These are phyloP conservation scores for Schlechtendalia chinensis DNA, from an alignment of 1,140 invertebrate genomes.

Conservation along the genomic window DNA sequence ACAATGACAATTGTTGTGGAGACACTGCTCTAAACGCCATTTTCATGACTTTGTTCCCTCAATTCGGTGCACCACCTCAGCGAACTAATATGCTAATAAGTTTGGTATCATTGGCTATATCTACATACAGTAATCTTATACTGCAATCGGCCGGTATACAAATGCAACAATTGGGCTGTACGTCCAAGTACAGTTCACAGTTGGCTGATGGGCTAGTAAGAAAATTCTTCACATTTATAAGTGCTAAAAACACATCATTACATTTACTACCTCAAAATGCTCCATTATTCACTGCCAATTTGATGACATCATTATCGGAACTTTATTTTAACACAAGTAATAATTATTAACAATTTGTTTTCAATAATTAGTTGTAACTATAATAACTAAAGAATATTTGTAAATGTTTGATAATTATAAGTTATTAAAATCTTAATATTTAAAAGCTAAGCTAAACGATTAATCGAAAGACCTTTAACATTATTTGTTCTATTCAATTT, in stretches of 20 bases:
- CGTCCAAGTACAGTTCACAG: conserved; percentile 61
- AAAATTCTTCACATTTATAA: conserved; percentile 74
- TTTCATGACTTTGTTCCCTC: conserved; percentile 74
- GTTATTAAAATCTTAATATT: neutral
- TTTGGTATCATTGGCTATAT: conserved; percentile 74
- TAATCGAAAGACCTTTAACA: neutral
- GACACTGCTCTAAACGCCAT: conserved; percentile 76
- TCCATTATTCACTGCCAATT: conserved; percentile 76
- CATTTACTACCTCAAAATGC: conserved; percentile 68
- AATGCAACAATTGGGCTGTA: conserved; percentile 78
- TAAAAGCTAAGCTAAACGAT: neutral
- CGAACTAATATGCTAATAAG: conserved; percentile 72
- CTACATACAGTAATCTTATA: conserved; percentile 69
- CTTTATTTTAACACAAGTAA: conserved; percentile 61
- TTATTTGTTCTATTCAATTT: conserved; percentile 20
- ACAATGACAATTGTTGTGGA: conserved; percentile 58
- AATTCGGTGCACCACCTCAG: conserved; percentile 61
- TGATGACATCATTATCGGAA: conserved; percentile 77
- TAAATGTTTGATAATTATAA: too few species aligned
- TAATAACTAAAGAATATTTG: neutral
- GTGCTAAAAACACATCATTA: conserved; percentile 65
- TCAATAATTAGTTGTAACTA: neutral
- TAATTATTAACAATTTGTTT: neutral
- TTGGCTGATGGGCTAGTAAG: conserved; percentile 72
- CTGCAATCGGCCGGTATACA: conserved; percentile 74